These are phyloP conservation scores for Hydrozoanthus tunicans DNA, from an alignment of 64 coral and sea anemone genomes.

Conservation along the genomic window DNA sequence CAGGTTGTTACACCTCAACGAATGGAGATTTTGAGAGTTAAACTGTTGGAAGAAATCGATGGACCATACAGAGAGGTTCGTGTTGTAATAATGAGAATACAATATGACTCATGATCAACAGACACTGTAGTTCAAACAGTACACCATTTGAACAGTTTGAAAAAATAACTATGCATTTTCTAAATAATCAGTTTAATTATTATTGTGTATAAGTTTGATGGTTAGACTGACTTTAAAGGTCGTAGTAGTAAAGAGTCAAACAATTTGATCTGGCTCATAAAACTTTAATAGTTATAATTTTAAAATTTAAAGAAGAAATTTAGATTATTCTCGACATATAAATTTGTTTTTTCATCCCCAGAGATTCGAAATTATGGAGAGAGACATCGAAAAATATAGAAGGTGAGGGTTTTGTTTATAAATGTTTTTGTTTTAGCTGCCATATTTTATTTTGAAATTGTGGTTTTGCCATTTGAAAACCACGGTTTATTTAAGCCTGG, in stretches of 20 bases:
- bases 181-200: too few relatives aligned
- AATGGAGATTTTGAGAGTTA: slow-evolving; percentile 88
- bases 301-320: background rate
- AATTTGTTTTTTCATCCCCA: background rate
- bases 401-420: slow-evolving; percentile 16
- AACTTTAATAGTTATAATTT: background rate
- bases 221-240: too few relatives aligned
- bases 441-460: too few relatives aligned
- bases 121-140: too few relatives aligned
- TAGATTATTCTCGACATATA: background rate
- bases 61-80: slow-evolving; percentile 87
- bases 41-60: slow-evolving; percentile 89
- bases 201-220: too few relatives aligned
- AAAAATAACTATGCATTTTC: too few relatives aligned
- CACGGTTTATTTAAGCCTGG: too few relatives aligned
- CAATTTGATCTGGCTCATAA: too few relatives aligned
- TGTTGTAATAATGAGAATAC: background rate
- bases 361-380: slow-evolving; percentile 72
- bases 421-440: too few relatives aligned
- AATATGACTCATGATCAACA: background rate
- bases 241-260: too few relatives aligned
- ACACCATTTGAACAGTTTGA: too few relatives aligned
- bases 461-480: too few relatives aligned
- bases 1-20: slow-evolving; percentile 85
- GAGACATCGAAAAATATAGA: slow-evolving; percentile 59